phyloP scores from a whole-genome alignment of 1,140 invertebrate species.

The Drosophila fuyamai region DNA sequence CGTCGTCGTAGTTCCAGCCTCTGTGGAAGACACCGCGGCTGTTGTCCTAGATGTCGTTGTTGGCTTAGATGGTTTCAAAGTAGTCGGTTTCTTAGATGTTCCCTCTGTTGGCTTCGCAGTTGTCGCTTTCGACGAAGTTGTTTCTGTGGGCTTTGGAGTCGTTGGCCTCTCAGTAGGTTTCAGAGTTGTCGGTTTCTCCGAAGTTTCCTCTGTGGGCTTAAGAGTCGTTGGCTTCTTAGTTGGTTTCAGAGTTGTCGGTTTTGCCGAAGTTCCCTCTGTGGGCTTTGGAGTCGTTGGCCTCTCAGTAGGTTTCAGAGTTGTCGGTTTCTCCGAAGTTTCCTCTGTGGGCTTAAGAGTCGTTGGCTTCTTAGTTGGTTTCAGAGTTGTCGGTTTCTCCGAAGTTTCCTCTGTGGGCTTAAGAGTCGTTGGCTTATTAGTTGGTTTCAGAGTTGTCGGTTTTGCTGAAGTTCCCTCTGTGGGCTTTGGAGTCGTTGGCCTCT shows the following conservation, averaged over 20 bases:
- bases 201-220: neutral
- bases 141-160: neutral
- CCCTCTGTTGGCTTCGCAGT: neutral
- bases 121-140: neutral
- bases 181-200: conserved; percentile 6
- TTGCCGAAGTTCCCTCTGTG: conserved; percentile 5
- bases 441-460: conserved; percentile 17
- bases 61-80: neutral
- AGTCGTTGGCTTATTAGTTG: conserved; percentile 1
- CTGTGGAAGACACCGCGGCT: conserved; percentile 4
- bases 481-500: neutral
- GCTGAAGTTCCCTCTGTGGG: neutral
- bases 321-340: neutral
- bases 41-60: conserved; percentile 2
- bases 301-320: neutral
- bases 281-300: conserved; percentile 6
- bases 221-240: conserved; percentile 3
- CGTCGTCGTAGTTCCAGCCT: conserved; percentile 1
- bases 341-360: conserved; percentile 10
- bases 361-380: neutral
- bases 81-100: neutral
- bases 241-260: neutral
- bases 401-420: neutral
- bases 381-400: neutral
- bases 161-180: no score